These are phyloP conservation scores for Sebastes itinus DNA, from an alignment of 2,797 vertebrate genomes.

Conservation along the genomic window DNA sequence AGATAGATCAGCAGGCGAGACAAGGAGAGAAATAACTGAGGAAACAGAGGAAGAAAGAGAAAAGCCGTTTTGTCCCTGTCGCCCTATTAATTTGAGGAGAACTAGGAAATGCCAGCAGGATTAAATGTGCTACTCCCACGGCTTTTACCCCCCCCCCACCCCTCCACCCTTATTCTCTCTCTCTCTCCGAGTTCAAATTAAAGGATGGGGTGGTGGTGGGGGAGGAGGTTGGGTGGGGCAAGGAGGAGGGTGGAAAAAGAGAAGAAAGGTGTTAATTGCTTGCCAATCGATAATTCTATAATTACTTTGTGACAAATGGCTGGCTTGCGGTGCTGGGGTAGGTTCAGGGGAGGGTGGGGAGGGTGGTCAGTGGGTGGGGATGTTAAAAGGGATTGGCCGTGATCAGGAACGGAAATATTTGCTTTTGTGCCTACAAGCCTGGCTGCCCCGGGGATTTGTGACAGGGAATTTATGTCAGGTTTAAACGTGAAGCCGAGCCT, in stretches of 20 bases:
- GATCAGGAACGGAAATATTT: conserved; percentile 87
- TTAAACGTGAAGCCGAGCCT: conserved; percentile 70
- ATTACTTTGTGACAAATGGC: conserved; percentile 90
- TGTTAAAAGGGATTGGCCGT: conserved; percentile 79
- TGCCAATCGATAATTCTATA: conserved; percentile 89
- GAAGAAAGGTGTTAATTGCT: conserved; percentile 87
- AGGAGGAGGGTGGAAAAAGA: conserved; percentile 56
- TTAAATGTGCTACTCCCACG: conserved; percentile 83
- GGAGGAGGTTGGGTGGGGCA: conserved; percentile 22
- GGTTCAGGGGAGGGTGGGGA: conserved; percentile 62
- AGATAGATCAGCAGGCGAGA: conserved; percentile 67
- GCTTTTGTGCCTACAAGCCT: conserved; percentile 84
- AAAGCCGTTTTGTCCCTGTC: conserved; percentile 79
- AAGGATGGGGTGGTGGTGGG: conserved; percentile 71
- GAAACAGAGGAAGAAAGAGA: conserved; percentile 61
- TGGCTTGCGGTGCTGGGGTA: conserved; percentile 77
- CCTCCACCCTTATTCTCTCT: conserved; percentile 51
- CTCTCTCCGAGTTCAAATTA: conserved; percentile 82
- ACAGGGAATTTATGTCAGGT: conserved; percentile 83
- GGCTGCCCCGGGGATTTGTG: conserved; percentile 78
- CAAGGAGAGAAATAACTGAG: conserved; percentile 55
- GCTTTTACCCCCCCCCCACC: not conserved
- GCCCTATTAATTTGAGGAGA: conserved; percentile 83
- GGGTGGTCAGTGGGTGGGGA: conserved; percentile 68
- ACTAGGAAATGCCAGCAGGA: conserved; percentile 81